These are phyloP conservation scores for Gallinago solitaria DNA, from an alignment of 2,797 vertebrate genomes.

Conservation along the genomic window DNA sequence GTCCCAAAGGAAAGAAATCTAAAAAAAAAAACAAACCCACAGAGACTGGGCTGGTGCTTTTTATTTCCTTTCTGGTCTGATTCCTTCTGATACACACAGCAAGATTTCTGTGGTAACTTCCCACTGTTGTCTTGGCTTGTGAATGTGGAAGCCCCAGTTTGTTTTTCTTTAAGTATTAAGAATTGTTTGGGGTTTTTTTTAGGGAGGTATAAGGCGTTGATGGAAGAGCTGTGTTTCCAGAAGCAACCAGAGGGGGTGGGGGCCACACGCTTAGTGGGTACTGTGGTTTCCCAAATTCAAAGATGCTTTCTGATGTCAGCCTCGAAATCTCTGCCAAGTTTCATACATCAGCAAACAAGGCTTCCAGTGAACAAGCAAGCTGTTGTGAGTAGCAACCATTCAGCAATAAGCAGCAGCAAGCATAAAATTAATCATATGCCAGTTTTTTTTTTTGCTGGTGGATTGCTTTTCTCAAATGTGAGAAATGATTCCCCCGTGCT, in stretches of 20 bases:
- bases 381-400: conserved; percentile 52
- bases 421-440: not conserved
- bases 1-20: not conserved
- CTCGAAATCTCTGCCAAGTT: not conserved
- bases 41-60: not conserved
- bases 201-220: not conserved
- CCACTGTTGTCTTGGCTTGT: not conserved
- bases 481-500: not conserved
- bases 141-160: not conserved
- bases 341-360: conserved; percentile 14
- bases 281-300: not conserved
- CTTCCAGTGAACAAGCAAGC: conserved; percentile 41
- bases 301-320: conserved; percentile 24
- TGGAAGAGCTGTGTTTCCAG: conserved; percentile 32
- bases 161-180: not conserved
- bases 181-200: not conserved
- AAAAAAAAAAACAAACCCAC: not conserved
- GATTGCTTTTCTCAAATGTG: not conserved
- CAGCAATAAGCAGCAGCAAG: not conserved
- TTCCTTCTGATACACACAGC: not conserved
- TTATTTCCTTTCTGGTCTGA: conserved; percentile 19
- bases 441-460: not conserved
- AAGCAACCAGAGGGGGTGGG: not conserved
- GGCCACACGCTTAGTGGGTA: not conserved
- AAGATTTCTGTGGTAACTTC: not conserved